phyloP scores from a whole-genome alignment of 2,797 vertebrate species.

The Rachycentron canadum region DNA sequence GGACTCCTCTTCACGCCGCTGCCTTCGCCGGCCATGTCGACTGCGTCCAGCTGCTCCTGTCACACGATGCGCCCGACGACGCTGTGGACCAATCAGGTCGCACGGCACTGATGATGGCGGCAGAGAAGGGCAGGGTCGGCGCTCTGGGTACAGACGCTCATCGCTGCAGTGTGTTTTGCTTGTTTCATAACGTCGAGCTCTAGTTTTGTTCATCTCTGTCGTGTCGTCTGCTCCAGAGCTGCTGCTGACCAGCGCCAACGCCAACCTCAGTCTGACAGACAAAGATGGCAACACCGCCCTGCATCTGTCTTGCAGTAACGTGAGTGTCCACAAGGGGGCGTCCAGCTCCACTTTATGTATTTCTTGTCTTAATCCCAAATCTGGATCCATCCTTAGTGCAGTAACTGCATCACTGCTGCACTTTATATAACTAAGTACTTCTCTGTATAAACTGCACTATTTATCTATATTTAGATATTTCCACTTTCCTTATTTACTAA shows the following conservation, averaged over 20 bases:
- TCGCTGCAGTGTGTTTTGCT: neutral
- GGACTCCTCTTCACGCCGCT: constrained; percentile 95
- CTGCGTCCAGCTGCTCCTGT: constrained; percentile 93
- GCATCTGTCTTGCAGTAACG: constrained; percentile 94
- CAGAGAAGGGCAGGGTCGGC: constrained; percentile 86
- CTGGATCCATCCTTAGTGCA: too few species aligned
- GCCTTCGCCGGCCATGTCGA: constrained; percentile 92
- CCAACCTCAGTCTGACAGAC: constrained; percentile 89
- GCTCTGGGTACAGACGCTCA: constrained; percentile 85
- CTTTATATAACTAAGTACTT: too few species aligned
- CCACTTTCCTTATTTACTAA: too few species aligned
- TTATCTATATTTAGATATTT: too few species aligned
- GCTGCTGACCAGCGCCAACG: constrained; percentile 88
- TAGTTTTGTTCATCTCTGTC: neutral
- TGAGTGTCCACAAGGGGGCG: constrained; percentile 78
- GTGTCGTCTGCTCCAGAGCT: constrained; percentile 83
- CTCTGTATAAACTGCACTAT: too few species aligned
- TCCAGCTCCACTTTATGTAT: too few species aligned
- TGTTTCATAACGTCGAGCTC: neutral
- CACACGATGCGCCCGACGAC: constrained; percentile 89
- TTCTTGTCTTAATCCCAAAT: too few species aligned
- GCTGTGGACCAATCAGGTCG: constrained; percentile 87
- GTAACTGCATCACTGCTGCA: too few species aligned
- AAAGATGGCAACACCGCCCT: constrained; percentile 92
- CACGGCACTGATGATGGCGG: constrained; percentile 93